These are phyloP conservation scores for Eupithecia insigniata DNA, from an alignment of 2,888 invertebrate genomes.

Conservation along the genomic window DNA sequence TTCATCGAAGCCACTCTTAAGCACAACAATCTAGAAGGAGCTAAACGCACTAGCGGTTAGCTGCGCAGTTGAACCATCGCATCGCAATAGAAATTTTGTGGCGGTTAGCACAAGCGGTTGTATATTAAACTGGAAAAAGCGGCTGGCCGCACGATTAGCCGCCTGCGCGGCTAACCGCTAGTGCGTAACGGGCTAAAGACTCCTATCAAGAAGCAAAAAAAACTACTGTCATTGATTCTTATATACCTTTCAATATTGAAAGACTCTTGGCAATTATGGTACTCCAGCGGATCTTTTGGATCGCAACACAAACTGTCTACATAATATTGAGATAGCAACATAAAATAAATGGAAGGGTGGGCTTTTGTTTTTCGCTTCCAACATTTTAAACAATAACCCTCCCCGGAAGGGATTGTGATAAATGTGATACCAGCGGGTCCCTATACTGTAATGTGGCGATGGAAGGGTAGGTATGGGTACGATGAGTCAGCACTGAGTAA, in stretches of 20 bases:
- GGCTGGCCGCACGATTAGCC: no score
- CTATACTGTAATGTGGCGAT: background rate
- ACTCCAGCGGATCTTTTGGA: background rate
- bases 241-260: background rate
- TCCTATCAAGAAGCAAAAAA: background rate
- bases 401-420: background rate
- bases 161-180: no score
- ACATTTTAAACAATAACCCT: conserved; percentile 2
- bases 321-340: background rate
- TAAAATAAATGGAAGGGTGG: background rate
- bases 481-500: background rate
- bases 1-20: background rate
- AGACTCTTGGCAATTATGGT: background rate
- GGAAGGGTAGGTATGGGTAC: background rate
- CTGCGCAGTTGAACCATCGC: no score
- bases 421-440: background rate
- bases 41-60: no score
- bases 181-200: no score
- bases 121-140: no score
- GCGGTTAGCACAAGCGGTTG: no score
- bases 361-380: background rate
- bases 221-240: background rate
- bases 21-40: background rate
- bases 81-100: no score
- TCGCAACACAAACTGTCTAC: background rate